A percentile compares a stretch with the other conserved stretches of the same genome.
Evolutionary conservation across 1,140 invertebrate genomes (phyloP).

Genomic region (Drosophila orosa): DNA sequence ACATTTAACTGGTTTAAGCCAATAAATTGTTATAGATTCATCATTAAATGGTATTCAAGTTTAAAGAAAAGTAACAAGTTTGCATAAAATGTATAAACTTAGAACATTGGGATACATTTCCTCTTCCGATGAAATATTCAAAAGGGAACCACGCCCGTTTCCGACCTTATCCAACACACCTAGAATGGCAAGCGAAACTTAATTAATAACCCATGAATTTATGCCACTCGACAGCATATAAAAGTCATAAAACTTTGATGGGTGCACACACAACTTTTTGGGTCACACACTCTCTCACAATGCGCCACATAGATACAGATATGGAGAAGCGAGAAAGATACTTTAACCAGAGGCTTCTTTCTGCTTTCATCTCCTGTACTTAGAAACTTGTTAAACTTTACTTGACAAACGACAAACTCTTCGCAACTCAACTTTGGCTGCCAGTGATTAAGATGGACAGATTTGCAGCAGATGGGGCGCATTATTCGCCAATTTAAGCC

Average conservation of each 20-base stretch:
- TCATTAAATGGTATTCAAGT: not conserved
- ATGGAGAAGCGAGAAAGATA: not conserved
- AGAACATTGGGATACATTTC: not conserved
- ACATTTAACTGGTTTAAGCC: not conserved
- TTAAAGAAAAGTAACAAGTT: too few species aligned
- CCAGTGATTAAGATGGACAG: conserved; percentile 36
- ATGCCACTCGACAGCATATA: conserved; percentile 52
- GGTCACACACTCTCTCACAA: conserved; percentile 28
- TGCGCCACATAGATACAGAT: conserved; percentile 6
- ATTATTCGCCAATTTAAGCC: conserved; percentile 38
- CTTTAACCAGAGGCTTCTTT: conserved; percentile 4
- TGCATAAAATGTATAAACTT: not conserved
- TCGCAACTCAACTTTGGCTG: conserved; percentile 20
- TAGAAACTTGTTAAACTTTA: conserved; percentile 47
- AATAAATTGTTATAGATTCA: not conserved
- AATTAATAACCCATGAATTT: conserved; percentile 67
- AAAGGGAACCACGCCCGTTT: conserved; percentile 10
- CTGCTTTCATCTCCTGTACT: conserved; percentile 3
- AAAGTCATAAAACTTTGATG: conserved; percentile 63
- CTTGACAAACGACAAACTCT: conserved; percentile 39
- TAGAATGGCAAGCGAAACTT: conserved; percentile 44
- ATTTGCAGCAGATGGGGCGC: conserved; percentile 27
- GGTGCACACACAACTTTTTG: conserved; percentile 40
- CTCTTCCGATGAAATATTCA: conserved; percentile 12
- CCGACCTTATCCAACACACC: conserved; percentile 15